Percentiles rank a stretch among this genome's conserved stretches.
Evolutionary conservation across 2,888 invertebrate genomes (phyloP).

Genomic region (Folsomia manolachei): DNA sequence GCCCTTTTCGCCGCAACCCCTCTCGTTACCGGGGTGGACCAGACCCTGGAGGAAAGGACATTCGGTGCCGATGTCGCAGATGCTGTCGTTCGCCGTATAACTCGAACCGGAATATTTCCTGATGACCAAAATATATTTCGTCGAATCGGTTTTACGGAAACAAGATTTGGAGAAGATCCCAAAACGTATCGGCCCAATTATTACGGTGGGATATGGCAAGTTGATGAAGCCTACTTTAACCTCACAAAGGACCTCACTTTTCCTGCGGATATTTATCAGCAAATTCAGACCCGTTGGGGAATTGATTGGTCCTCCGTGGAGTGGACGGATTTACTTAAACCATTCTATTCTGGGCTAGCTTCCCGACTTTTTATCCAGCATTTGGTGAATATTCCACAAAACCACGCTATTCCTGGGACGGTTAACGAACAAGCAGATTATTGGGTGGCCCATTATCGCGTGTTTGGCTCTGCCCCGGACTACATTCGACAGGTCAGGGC

Average conservation of each 20-base stretch:
- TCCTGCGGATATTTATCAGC: slow-evolving; percentile 3
- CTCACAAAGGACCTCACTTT: slow-evolving; percentile 12
- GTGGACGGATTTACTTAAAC: slow-evolving; percentile 22
- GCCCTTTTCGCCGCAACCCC: not conserved
- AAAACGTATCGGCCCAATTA: slow-evolving; percentile 21
- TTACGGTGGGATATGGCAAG: slow-evolving; percentile 40
- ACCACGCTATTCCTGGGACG: slow-evolving; percentile 23
- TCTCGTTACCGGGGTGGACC: not conserved
- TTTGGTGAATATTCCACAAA: not conserved
- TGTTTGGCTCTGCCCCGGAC: not conserved
- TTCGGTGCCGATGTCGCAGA: slow-evolving; percentile 31
- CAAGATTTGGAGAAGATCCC: slow-evolving; percentile 24
- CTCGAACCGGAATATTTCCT: slow-evolving; percentile 16
- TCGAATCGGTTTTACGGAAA: slow-evolving; percentile 29
- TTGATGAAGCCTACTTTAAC: slow-evolving; percentile 19
- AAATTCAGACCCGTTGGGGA: slow-evolving; percentile 5
- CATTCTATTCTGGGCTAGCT: slow-evolving; percentile 34
- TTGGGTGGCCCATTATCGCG: slow-evolving; percentile 29
- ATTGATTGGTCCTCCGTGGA: slow-evolving; percentile 23
- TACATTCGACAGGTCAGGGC: not conserved
- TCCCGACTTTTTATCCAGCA: slow-evolving; percentile 26
- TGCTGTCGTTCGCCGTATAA: slow-evolving; percentile 21
- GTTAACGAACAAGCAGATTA: slow-evolving; percentile 23
- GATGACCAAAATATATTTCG: slow-evolving; percentile 31
- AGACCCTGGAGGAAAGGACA: slow-evolving; percentile 8